Evolutionary conservation across 2,113 vertebrate genomes (phyloP).

Genomic region (Varanus salvator): DNA sequence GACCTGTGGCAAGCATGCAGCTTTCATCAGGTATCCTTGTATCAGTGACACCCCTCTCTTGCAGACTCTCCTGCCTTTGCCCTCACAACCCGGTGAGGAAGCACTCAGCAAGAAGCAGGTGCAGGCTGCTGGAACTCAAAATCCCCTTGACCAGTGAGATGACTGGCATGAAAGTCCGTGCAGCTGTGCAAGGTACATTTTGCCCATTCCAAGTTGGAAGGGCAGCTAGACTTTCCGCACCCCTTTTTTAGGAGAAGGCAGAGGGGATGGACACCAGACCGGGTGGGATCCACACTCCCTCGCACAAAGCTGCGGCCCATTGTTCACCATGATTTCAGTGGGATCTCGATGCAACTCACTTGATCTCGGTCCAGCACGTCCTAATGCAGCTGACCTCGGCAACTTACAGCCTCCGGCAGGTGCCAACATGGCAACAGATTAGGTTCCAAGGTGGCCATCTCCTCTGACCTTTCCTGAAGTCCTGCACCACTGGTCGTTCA

Average conservation of each 20-base stretch:
- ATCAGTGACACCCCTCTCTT: no score
- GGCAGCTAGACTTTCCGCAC: neutral
- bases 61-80: no score
- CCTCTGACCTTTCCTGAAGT: constrained; percentile 76
- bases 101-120: no score
- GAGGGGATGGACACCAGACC: neutral
- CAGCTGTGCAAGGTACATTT: neutral
- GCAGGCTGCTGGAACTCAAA: no score
- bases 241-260: neutral
- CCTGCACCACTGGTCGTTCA: constrained; percentile 70
- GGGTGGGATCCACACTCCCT: neutral
- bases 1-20: neutral
- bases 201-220: no score
- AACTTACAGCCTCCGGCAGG: constrained; percentile 23
- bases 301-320: neutral
- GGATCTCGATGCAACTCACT: neutral
- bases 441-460: constrained; percentile 77
- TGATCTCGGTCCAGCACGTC: neutral
- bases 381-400: neutral
- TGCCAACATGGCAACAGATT: constrained; percentile 56
- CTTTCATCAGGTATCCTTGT: neutral
- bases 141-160: neutral
- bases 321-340: neutral
- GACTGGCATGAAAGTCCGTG: neutral
- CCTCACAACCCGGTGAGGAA: no score